Base-by-base conservation (phyloP, 2,888 invertebrate species). In the Mycalesis mineus region DNA sequence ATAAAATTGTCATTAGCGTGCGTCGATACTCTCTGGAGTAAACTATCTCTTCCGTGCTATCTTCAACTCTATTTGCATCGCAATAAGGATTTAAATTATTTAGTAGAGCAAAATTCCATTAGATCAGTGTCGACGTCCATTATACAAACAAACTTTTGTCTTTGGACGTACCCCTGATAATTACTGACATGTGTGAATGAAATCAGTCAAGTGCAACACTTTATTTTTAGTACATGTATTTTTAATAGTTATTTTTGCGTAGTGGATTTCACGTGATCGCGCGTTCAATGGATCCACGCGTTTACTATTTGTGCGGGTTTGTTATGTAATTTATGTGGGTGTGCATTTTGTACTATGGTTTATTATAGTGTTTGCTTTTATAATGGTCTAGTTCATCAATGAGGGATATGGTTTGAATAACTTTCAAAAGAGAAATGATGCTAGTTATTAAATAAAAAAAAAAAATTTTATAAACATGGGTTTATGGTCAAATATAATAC, bases 251-350 rank as follows among this genome's bases (percentile, higher is more conserved):
- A 65, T 68, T 67, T 70, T 68, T 67, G 59, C 60, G 51, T 61
- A 62, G 61, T 78, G 74, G 77, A 79, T 81, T 69, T 82, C 84
- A 84, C 84, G 84, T 84, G 83, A 84, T 76, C 37, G 37, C 58
- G 62, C 63, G 69, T 74, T 69, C 70, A 68, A 72, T 70, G 65
- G 69, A 59, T 65, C 73, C 77, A 75, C 74, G 78, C 76, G 76
- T 71, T 68, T 65, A 71, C 70, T 65, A 71, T 72, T 72, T 64
- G 68, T 61, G 64, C 64, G 63, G 70, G 69, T 68, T 70, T 69
- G 74, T 78, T 80, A 75, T 78, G 76, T 70, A 77, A 78, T 62
- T 47, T 42, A 47, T 54, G 64, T 61, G 53, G 57, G 60, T 22
- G 57, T 17, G 22, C 13, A 31, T 36, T 36, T 36, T 4, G 36